These are phyloP conservation scores for Phalacrocorax pelagicus DNA, from an alignment of 2,113 vertebrate species.

Conservation along the genomic window DNA sequence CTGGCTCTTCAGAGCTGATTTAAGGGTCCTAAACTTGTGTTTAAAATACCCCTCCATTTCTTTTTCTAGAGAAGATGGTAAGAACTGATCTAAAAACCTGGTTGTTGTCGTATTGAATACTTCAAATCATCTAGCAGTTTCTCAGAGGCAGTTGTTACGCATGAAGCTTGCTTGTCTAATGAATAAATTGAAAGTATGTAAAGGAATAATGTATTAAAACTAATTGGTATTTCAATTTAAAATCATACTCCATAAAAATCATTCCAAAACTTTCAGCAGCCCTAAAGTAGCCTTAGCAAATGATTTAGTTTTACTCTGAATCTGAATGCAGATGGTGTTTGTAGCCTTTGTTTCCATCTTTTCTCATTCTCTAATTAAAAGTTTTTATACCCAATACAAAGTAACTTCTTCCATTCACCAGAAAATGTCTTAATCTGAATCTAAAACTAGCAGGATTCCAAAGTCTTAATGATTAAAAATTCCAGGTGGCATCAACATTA, in stretches of 20 bases:
- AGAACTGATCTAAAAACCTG: background rate
- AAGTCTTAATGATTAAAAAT: background rate
- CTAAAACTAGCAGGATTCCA: background rate
- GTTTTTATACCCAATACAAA: background rate
- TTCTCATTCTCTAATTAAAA: background rate
- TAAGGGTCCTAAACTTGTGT: background rate
- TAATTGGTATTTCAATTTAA: background rate
- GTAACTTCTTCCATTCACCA: background rate
- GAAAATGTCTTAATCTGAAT: background rate
- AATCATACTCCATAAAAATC: background rate
- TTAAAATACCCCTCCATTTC: background rate
- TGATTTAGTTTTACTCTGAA: background rate
- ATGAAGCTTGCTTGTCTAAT: background rate
- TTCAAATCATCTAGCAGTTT: background rate
- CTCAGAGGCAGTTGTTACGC: background rate
- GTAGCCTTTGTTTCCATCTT: background rate
- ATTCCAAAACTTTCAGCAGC: background rate
- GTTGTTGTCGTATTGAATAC: background rate
- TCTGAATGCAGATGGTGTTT: background rate
- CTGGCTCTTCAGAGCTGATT: background rate
- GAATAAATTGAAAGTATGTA: background rate
- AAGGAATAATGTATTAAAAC: background rate
- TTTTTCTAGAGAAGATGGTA: background rate
- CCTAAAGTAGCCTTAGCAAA: background rate
- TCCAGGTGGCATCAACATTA: background rate